A percentile compares a stretch with the other conserved stretches of the same genome.
phyloP scores from a whole-genome alignment of 2,888 invertebrate species.

The Caenorhabditis japonica region DNA sequence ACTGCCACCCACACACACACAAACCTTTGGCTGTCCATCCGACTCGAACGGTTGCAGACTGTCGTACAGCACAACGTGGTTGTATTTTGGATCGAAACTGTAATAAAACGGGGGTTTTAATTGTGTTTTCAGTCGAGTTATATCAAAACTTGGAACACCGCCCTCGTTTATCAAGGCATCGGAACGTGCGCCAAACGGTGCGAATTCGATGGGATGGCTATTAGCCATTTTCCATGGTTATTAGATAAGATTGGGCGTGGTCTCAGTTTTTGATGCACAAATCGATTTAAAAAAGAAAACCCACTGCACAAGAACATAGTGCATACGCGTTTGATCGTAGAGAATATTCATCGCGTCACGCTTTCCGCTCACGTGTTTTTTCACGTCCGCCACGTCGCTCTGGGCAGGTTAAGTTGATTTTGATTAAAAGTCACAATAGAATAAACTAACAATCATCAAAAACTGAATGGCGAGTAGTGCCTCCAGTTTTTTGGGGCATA shows the following conservation, averaged over 20 bases:
- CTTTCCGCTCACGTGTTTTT: conserved; percentile 37
- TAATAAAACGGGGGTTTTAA: background rate
- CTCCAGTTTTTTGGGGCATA: conserved; percentile 38
- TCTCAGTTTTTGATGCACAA: too few relatives aligned
- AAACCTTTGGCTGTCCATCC: conserved; percentile 1
- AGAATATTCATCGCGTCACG: conserved; percentile 44
- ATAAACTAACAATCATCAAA: conserved; percentile 34
- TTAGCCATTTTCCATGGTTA: too few relatives aligned
- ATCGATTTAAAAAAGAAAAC: background rate
- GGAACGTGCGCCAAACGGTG: too few relatives aligned
- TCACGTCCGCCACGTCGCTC: conserved; percentile 38
- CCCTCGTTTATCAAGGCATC: too few relatives aligned
- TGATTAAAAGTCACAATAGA: background rate
- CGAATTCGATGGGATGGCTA: too few relatives aligned
- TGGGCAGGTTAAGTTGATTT: conserved; percentile 13
- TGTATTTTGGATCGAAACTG: conserved; percentile 18
- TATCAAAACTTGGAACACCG: too few relatives aligned
- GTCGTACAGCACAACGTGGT: conserved; percentile 15
- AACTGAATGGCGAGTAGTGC: conserved; percentile 57
- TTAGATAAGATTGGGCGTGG: too few relatives aligned
- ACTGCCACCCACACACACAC: background rate
- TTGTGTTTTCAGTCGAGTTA: too few relatives aligned
- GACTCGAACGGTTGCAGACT: conserved; percentile 29
- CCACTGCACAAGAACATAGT: conserved; percentile 50
- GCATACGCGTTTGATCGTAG: conserved; percentile 40